phyloP scores from a whole-genome alignment of 64 coral and sea anemone genomes.

The Pocillopora verrucosa region DNA sequence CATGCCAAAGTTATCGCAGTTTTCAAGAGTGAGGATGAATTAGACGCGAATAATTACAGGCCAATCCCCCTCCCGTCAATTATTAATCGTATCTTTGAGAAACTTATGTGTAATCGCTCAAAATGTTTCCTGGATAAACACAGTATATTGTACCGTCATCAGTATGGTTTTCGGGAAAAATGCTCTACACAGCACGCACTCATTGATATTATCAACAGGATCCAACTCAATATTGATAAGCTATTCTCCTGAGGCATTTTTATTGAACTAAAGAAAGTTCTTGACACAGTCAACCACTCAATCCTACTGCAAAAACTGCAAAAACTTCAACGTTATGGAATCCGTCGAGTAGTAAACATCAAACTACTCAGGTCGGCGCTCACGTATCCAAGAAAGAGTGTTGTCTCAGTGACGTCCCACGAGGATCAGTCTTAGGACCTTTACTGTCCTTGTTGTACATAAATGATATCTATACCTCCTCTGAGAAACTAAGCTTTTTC shows the following conservation, averaged over 20 bases:
- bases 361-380: too few relatives aligned
- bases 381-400: too few relatives aligned
- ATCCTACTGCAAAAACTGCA: too few relatives aligned
- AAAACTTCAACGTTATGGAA: too few relatives aligned
- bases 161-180: not conserved
- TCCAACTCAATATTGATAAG: slow-evolving; percentile 1
- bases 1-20: slow-evolving; percentile 10
- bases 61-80: not conserved
- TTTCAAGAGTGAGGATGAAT: not conserved
- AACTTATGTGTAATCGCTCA: not conserved
- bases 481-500: too few relatives aligned
- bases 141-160: not conserved
- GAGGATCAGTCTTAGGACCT: too few relatives aligned
- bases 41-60: not conserved
- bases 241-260: not conserved
- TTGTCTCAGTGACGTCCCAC: too few relatives aligned
- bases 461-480: too few relatives aligned
- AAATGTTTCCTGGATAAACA: not conserved
- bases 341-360: too few relatives aligned
- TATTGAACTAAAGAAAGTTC: too few relatives aligned
- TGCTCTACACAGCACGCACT: not conserved
- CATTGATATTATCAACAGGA: not conserved
- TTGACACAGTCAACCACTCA: too few relatives aligned
- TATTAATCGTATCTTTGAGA: not conserved
- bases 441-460: too few relatives aligned